These are phyloP conservation scores for Heliornis fulica DNA, from an alignment of 2,113 vertebrate species.

Conservation along the genomic window DNA sequence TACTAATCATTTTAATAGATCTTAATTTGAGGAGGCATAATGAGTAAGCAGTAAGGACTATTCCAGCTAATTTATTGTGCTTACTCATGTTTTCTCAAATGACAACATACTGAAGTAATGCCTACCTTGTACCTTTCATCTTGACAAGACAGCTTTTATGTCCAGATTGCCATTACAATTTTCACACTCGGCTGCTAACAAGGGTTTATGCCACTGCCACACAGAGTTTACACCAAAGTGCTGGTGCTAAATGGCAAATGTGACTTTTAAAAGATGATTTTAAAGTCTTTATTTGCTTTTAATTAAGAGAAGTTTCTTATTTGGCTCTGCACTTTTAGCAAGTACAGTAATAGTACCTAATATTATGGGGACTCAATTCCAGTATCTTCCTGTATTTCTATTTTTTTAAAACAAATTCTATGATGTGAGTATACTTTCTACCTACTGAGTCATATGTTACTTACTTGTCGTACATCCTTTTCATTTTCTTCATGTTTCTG, in stretches of 20 bases:
- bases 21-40: neutral
- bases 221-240: neutral
- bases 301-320: neutral
- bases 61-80: neutral
- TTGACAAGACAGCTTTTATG: neutral
- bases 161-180: neutral
- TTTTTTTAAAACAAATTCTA: neutral
- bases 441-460: neutral
- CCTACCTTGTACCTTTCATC: neutral
- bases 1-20: neutral
- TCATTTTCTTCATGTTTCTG: neutral
- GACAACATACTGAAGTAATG: neutral
- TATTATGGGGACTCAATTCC: neutral
- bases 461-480: neutral
- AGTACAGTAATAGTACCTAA: neutral
- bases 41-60: neutral
- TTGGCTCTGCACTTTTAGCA: neutral
- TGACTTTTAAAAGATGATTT: neutral
- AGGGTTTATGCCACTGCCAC: neutral
- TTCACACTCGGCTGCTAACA: slow-evolving; percentile 2
- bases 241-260: neutral
- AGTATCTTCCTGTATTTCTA: neutral
- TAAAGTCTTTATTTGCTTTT: neutral
- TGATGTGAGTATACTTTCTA: neutral
- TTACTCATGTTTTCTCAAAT: neutral